Conservation (phyloP, 2,113 vertebrate species). For the Lagopus muta region DNA sequence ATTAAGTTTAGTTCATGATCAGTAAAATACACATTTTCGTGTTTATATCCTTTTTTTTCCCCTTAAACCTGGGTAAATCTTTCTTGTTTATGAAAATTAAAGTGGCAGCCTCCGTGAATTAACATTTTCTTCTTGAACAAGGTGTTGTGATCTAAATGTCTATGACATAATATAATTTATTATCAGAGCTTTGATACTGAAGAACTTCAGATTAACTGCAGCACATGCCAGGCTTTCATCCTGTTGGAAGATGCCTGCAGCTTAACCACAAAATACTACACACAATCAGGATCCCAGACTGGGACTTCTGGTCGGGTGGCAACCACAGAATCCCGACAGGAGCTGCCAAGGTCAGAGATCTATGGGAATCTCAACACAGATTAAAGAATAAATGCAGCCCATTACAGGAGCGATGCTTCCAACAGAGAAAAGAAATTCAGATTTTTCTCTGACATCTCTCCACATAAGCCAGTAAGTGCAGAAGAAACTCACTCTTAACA, state of each 20-base stretch:
- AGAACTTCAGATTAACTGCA: not conserved
- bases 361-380: rapidly evolving
- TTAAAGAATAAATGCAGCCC: not conserved
- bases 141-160: not conserved
- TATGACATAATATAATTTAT: not conserved
- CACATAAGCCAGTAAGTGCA: not conserved
- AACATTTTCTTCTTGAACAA: not conserved
- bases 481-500: not conserved
- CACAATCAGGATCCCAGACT: not conserved
- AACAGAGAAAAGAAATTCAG: not conserved
- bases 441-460: not conserved
- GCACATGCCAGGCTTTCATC: not conserved
- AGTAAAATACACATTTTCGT: not conserved
- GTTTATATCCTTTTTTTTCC: not conserved
- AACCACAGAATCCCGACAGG: not conserved
- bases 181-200: not conserved
- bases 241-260: not conserved
- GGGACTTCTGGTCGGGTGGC: not conserved
- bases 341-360: not conserved
- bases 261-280: not conserved
- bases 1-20: not conserved
- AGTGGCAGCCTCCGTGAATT: not conserved
- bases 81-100: not conserved
- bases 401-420: not conserved
- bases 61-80: not conserved